These are phyloP conservation scores for Tinea trinotella DNA, from an alignment of 2,888 invertebrate species.

Conservation along the genomic window DNA sequence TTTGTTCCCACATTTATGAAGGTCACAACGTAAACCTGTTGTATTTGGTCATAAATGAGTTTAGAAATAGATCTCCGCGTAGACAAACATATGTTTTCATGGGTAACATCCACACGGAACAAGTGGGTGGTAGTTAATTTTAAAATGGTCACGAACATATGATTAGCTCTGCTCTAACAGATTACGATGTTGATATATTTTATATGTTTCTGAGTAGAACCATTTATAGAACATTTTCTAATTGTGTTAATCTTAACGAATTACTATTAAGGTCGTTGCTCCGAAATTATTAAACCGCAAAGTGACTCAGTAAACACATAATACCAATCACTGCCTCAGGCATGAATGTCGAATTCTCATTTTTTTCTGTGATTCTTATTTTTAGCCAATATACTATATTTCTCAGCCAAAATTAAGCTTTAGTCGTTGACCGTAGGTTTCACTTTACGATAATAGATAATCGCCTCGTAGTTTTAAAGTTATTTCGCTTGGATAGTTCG, in stretches of 20 bases:
- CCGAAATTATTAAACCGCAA: constrained; percentile 44
- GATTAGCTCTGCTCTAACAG: not conserved
- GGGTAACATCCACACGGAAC: not conserved
- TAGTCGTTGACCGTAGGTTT: constrained; percentile 33
- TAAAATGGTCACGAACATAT: not conserved
- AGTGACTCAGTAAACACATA: constrained; percentile 55
- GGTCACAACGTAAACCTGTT: not conserved
- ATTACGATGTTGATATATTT: constrained; percentile 4
- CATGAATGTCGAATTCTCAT: constrained; percentile 42
- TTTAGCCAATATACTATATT: constrained; percentile 7
- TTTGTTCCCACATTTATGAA: constrained; percentile 7
- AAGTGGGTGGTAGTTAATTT: constrained; percentile 4
- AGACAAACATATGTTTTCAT: constrained; percentile 49
- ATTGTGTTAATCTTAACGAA: constrained; percentile 5
- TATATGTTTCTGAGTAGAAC: not conserved
- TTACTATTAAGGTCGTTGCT: constrained; percentile 47
- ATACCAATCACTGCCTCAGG: constrained; percentile 44
- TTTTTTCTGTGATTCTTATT: constrained; percentile 1
- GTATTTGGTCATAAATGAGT: not conserved
- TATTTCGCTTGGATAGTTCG: constrained; percentile 33
- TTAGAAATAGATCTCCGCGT: constrained; percentile 44
- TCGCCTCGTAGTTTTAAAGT: constrained; percentile 24
- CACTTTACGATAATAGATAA: constrained; percentile 32
- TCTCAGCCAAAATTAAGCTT: constrained; percentile 37
- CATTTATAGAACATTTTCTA: not conserved